A percentile compares a stretch with the other conserved stretches of the same genome.
Conservation (phyloP, 2,113 vertebrate species). For the Lamprologus ornatipinnis region DNA sequence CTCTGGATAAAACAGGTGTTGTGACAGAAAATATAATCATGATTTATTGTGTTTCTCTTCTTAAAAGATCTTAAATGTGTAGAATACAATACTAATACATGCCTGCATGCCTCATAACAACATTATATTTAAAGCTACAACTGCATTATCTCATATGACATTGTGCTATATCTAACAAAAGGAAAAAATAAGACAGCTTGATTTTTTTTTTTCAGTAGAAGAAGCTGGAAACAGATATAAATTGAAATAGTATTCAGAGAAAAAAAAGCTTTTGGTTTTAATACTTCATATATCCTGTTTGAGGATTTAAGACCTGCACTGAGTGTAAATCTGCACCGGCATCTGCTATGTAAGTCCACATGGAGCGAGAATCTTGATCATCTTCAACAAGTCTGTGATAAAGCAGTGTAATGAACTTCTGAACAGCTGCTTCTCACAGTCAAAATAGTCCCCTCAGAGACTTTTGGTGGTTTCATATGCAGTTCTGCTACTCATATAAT, state of each 20-base stretch:
- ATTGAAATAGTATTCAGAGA: not conserved
- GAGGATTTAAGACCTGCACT: constrained; percentile 7
- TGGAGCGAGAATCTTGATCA: constrained; percentile 5
- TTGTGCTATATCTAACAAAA: not conserved
- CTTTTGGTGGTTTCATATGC: not conserved
- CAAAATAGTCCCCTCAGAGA: constrained; percentile 4
- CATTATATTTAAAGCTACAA: not conserved
- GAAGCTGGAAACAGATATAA: not conserved
- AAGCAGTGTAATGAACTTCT: constrained; percentile 11
- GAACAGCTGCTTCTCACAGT: constrained; percentile 31
- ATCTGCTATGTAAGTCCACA: constrained; percentile 21
- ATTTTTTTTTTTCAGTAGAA: not conserved
- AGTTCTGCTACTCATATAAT: not conserved
- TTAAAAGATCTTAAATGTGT: not conserved
- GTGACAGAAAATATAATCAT: not conserved
- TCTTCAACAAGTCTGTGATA: constrained; percentile 37
- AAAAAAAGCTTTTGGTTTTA: not conserved
- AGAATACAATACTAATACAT: not conserved
- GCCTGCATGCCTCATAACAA: not conserved
- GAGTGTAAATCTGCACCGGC: constrained; percentile 27
- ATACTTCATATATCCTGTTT: not conserved
- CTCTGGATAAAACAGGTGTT: not conserved
- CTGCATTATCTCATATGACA: not conserved
- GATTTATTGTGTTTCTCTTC: not conserved
- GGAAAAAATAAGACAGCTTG: not conserved